Base-by-base conservation (phyloP, 2,113 vertebrate genomes). In the Callipepla squamata region DNA sequence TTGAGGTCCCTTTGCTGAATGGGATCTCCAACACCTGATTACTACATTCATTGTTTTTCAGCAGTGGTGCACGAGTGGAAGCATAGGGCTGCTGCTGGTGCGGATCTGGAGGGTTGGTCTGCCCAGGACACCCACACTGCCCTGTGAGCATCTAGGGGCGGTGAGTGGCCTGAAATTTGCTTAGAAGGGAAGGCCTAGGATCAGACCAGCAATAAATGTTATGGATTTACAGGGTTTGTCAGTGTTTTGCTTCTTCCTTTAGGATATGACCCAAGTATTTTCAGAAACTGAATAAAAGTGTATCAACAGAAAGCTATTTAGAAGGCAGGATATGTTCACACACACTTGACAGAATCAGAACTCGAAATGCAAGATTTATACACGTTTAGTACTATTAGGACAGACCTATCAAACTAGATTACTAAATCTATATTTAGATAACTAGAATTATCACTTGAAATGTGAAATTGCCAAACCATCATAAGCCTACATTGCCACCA, bases 1-100 rank as follows among this genome's bases (percentile, higher is more conserved):
- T 74, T 79, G 91, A 93, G 61, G 68, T 90, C 76, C 38, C 72
- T 91, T 57, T 92, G 51, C 85, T 48, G 91, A 95, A 90, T n/a
- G 28, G 36, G 72, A 83, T 70, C 34, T 38, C 38, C 0, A 5
- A 30, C 72, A 88, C n/a, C 32, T 80, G 36, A 61, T 77, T 36
- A 65, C n/a, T 51, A 76, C 67, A 34, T 16, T 36, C 16, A 45
- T 6, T 4, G 3, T 26, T 87, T 68, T 75, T 59, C 57, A 18
- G 25, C 36, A 19, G 23, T 40, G 16, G 15, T 40, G 59, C 20
- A 34, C 10, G 17, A 50, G 23, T 36, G 25, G 25, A 38, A 34
- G 25, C 13, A 13, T n/a, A 30, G 42, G 42, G 20, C 42, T 70
- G 47, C 26, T 25, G 12, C 16, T 48, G 45, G 45, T 12, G n/a